Evolutionary conservation across 2,113 vertebrate species (phyloP).

Genomic region (Eubucco bourcierii): DNA sequence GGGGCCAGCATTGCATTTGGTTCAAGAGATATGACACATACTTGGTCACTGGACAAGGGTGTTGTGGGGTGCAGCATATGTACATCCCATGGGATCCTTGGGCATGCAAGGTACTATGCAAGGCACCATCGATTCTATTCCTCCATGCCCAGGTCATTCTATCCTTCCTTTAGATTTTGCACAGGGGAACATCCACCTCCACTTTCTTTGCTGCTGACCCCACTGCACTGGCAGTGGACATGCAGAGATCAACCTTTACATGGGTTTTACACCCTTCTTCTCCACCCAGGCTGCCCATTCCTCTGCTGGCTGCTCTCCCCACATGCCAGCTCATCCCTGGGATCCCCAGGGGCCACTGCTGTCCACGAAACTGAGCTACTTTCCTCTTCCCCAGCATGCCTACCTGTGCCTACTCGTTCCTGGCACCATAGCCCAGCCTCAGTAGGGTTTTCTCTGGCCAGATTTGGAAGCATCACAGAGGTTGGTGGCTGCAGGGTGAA

Average conservation of each 20-base stretch:
- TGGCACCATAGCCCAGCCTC: neutral
- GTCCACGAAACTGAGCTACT: neutral
- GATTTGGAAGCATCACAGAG: neutral
- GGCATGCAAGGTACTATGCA: neutral
- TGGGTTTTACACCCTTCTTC: neutral
- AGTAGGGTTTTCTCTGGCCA: neutral
- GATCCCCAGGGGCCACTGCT: neutral
- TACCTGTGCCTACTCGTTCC: neutral
- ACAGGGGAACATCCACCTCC: neutral
- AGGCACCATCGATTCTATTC: neutral
- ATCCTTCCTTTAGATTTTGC: neutral
- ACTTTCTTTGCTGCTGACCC: neutral
- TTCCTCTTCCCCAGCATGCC: neutral
- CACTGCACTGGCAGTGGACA: rapidly evolving
- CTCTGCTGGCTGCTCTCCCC: neutral
- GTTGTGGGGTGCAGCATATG: neutral
- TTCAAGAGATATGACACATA: neutral
- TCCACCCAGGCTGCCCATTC: neutral
- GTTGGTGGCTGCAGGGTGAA: neutral
- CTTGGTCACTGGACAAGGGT: neutral
- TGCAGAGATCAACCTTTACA: neutral
- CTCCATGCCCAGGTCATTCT: neutral
- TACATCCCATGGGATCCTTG: neutral
- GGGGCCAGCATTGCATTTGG: rapidly evolving
- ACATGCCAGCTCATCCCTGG: rapidly evolving